A percentile compares a stretch with the other conserved stretches of the same genome.
phyloP scores from a whole-genome alignment of 2,113 vertebrate species.

The Speoplatyrhinus poulsoni region DNA sequence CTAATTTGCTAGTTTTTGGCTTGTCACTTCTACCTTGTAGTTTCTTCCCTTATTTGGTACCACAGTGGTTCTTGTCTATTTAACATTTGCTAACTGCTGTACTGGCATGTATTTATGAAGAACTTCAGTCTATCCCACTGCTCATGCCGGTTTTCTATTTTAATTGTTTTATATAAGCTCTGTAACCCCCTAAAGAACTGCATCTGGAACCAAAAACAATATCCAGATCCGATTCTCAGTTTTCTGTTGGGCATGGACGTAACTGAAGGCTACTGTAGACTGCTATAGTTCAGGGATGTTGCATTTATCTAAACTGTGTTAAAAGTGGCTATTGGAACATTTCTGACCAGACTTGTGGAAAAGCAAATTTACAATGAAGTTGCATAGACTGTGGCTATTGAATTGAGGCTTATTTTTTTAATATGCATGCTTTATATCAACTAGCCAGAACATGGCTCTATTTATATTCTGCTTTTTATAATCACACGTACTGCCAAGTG shows the following conservation, averaged over 20 bases:
- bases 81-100: too few relatives aligned
- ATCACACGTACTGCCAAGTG: conserved; percentile 72
- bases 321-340: conserved; percentile 10
- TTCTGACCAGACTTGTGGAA: conserved; percentile 43
- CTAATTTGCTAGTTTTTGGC: too few relatives aligned
- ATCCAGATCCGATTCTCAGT: conserved; percentile 24
- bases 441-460: conserved; percentile 51
- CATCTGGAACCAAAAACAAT: conserved; percentile 33
- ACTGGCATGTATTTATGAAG: too few relatives aligned
- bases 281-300: conserved; percentile 53
- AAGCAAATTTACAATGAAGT: conserved; percentile 47
- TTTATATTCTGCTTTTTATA: conserved; percentile 70
- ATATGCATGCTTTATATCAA: conserved; percentile 68
- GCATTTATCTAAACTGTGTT: neutral
- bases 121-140: too few relatives aligned
- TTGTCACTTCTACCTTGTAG: too few relatives aligned
- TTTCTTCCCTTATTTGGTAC: too few relatives aligned
- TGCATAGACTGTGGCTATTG: conserved; percentile 44
- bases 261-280: conserved; percentile 50
- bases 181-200: conserved; percentile 9
- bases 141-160: too few relatives aligned
- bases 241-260: conserved; percentile 32
- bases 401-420: conserved; percentile 58
- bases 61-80: too few relatives aligned
- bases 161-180: neutral